phyloP scores from a whole-genome alignment of 2,113 vertebrate genomes.

The human region DNA sequence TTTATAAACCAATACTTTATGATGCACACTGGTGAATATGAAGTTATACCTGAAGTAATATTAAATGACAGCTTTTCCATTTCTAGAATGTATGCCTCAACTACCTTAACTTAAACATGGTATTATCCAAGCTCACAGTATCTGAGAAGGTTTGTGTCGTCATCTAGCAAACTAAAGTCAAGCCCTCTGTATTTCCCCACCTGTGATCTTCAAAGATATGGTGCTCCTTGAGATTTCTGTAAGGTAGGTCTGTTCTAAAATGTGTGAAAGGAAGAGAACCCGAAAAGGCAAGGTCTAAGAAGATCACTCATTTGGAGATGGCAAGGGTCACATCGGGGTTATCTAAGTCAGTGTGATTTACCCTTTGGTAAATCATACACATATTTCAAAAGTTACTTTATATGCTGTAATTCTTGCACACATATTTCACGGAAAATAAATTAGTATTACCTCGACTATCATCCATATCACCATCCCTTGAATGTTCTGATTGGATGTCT shows the following conservation, averaged over 20 bases:
- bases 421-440: constrained; percentile 20
- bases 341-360: not conserved
- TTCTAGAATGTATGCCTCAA: not conserved
- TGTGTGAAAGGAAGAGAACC: not conserved
- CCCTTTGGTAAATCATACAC: not conserved
- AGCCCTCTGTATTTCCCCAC: not conserved
- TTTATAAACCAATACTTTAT: not conserved
- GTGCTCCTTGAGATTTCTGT: not conserved
- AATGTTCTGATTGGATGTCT: constrained; percentile 91
- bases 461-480: constrained; percentile 92
- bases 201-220: not conserved
- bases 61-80: not conserved
- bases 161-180: not conserved
- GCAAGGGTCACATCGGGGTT: not conserved
- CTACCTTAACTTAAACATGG: not conserved
- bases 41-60: not conserved
- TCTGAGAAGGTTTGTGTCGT: not conserved
- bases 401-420: not conserved
- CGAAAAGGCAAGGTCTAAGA: not conserved
- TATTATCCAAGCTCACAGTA: not conserved
- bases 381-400: not conserved
- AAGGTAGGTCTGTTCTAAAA: not conserved
- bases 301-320: not conserved
- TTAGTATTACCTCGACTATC: constrained; percentile 89
- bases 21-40: not conserved